phyloP scores from a whole-genome alignment of 2,797 vertebrate species.

The Clarias fuscus region DNA sequence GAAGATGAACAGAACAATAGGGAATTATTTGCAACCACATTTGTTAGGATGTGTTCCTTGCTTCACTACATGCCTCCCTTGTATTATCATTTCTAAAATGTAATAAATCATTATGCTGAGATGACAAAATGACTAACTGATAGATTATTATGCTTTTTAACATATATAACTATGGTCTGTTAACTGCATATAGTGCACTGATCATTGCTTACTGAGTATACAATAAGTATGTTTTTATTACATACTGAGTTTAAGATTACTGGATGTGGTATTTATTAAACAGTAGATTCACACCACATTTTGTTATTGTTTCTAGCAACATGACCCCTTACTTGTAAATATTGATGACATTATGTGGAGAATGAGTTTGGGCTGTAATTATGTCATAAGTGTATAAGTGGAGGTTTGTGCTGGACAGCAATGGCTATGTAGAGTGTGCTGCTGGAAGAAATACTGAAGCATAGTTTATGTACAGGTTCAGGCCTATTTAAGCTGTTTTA shows the following conservation, averaged over 20 bases:
- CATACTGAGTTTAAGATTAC: background rate
- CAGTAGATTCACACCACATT: conserved; percentile 13
- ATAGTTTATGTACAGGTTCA: conserved; percentile 17
- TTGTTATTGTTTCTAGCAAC: conserved; percentile 7
- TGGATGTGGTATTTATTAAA: background rate
- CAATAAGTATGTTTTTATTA: background rate
- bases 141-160: conserved; percentile 17
- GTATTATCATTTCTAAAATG: background rate
- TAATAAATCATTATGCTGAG: background rate
- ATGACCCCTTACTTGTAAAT: conserved; percentile 1
- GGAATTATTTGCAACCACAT: background rate
- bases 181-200: background rate
- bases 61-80: background rate
- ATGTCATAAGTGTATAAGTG: background rate
- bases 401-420: background rate
- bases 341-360: background rate
- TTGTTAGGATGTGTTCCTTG: background rate
- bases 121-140: background rate
- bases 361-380: conserved; percentile 25
- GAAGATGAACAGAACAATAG: background rate
- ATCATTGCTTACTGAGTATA: background rate
- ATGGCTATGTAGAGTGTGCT: conserved; percentile 3
- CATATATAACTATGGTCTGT: background rate
- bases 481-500: conserved; percentile 11
- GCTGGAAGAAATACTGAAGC: conserved; percentile 3